Evolutionary conservation across 2,888 invertebrate genomes (phyloP), one percentile per base, ranked within the genome.

Genomic region (Mantis religiosa): DNA sequence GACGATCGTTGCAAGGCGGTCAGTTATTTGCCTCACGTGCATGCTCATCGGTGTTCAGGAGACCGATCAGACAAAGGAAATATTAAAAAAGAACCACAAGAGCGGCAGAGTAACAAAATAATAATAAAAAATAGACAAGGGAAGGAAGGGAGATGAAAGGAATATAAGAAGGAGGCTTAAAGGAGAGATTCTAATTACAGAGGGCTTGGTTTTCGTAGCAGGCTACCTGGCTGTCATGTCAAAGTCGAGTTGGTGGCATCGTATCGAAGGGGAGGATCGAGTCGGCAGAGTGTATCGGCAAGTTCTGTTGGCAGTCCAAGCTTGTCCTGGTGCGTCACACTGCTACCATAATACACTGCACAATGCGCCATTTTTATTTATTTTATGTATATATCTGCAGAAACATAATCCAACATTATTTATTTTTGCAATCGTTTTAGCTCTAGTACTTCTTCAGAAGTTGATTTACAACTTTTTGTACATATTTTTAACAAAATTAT

Each of bases 171-270:
- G 54, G 54, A 71, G 54, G 54, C 54, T 71, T 71, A 71, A 71
- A 71, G 54, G 86, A 81, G 54, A 81, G 86, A 54, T 81, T 86
- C 71, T 86, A 86, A 86, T 86, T 86, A 86, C 81, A 86, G 86
- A 28, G 54, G 54, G 54, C 54, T 71, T 71, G 54, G 54, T 71
- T 71, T 71, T 71, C 54, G 54, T 71, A 81, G 28, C 81, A 86
- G 81, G 30, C 81, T 86, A 86, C 86, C 86, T 86, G 86, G 86
- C 54, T 86, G 86, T 86, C 86, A 88, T 47, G 88, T 88, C 84
- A 83, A 54, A 47, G 54, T 71, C 54, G 54, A 71, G 54, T 71
- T 54, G 25, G 47, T 4, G 83, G 88, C 83, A 47, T 83, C 34
- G 82, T 4, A 34, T 83, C 82, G 82, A 34, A n/a, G 28, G 25